These are phyloP conservation scores for Crossaster papposus DNA, from an alignment of 53 echinoderm and acorn worm genomes.

Conservation along the genomic window DNA sequence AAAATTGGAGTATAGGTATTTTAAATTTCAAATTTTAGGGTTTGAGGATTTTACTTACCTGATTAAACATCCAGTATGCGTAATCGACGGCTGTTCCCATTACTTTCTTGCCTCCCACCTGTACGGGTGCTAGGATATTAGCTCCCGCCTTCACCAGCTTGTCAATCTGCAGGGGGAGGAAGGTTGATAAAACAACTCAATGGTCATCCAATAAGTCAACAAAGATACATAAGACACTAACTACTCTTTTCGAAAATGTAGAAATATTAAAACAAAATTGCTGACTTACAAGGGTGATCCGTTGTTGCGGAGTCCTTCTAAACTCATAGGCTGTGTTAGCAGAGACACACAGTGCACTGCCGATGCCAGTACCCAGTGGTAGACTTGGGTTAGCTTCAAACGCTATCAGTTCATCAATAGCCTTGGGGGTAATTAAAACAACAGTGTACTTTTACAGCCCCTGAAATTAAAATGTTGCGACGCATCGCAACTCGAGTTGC, in stretches of 20 bases:
- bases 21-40: no score
- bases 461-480: neutral
- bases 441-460: no score
- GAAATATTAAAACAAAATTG: neutral
- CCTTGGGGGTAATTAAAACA: slow-evolving; percentile 29
- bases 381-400: slow-evolving; percentile 85
- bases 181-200: neutral
- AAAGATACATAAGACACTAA: neutral
- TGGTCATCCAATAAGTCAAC: neutral
- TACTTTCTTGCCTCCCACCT: slow-evolving; percentile 88
- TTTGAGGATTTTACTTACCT: slow-evolving; percentile 58
- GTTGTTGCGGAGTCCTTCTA: slow-evolving; percentile 81
- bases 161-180: slow-evolving; percentile 75
- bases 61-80: slow-evolving; percentile 99
- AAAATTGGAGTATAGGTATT: no score
- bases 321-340: slow-evolving; percentile 94
- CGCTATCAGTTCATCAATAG: slow-evolving; percentile 62
- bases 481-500: no score
- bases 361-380: slow-evolving; percentile 85
- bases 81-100: slow-evolving; percentile 99
- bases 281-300: slow-evolving; percentile 83
- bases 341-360: slow-evolving; percentile 91
- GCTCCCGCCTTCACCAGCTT: slow-evolving; percentile 93
- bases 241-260: neutral
- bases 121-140: slow-evolving; percentile 90